Percentiles rank a stretch among this genome's conserved stretches.
Conservation (phyloP, 2,113 vertebrate species). For the Plectropomus leopardus region DNA sequence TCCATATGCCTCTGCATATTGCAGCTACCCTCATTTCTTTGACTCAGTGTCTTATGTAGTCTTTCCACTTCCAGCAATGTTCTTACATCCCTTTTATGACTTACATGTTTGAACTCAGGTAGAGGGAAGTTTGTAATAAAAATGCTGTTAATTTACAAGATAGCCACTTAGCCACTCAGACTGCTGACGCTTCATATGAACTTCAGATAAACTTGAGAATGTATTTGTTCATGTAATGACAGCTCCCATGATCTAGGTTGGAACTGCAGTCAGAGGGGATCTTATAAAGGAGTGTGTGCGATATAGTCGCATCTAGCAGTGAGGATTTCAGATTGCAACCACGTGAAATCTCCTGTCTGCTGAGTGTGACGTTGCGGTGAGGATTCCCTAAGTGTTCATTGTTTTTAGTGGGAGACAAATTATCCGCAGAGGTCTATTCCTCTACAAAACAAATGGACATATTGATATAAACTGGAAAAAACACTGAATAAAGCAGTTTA, state of each 20-base stretch:
- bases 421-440: no score
- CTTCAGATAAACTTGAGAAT: not conserved
- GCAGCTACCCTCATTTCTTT: not conserved
- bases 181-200: not conserved
- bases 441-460: no score
- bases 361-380: no score
- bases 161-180: not conserved
- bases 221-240: not conserved
- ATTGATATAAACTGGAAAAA: no score
- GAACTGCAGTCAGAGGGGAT: not conserved
- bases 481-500: no score
- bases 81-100: not conserved
- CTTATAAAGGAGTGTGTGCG: not conserved
- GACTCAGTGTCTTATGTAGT: not conserved
- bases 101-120: not conserved
- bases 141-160: not conserved
- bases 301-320: no score
- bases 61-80: not conserved
- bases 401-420: no score
- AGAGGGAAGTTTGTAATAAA: not conserved
- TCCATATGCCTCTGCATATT: not conserved
- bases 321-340: no score
- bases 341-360: no score
- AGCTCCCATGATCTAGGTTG: no score
- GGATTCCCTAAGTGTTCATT: no score